Conservation (phyloP, 2,113 vertebrate species). For the Elephantulus edwardii region DNA sequence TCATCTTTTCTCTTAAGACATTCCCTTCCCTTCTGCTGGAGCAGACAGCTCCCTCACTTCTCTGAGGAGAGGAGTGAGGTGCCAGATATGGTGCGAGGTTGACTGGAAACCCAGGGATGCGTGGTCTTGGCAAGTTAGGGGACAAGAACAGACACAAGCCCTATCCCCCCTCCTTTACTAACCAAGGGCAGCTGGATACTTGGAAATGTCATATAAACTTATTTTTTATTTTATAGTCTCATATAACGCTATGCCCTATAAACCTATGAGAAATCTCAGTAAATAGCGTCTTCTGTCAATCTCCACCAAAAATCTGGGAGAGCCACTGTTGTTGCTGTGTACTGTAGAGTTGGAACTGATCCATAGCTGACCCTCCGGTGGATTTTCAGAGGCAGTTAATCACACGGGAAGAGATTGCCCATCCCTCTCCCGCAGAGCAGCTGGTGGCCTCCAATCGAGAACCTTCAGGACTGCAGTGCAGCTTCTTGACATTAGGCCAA, state of each 20-base stretch:
- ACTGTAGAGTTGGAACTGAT: too few species aligned
- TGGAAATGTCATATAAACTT: background rate
- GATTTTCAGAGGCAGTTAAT: too few species aligned
- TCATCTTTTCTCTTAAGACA: background rate
- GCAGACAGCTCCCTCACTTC: background rate
- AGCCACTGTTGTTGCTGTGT: too few species aligned
- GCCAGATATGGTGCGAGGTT: background rate
- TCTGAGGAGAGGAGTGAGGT: background rate
- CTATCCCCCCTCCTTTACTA: background rate
- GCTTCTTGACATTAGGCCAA: too few species aligned
- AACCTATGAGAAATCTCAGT: background rate
- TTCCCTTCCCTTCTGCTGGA: background rate
- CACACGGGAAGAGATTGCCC: too few species aligned
- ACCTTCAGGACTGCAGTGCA: too few species aligned
- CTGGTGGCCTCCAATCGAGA: too few species aligned
- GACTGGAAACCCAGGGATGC: background rate
- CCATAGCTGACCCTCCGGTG: too few species aligned
- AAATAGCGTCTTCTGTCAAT: background rate
- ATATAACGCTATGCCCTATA: too few species aligned
- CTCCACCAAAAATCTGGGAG: background rate
- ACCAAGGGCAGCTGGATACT: background rate
- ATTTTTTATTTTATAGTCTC: too few species aligned
- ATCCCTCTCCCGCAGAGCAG: too few species aligned
- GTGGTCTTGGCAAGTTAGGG: background rate
- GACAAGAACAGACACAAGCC: background rate